Evolutionary conservation across 2,888 invertebrate species (phyloP), one percentile per base, ranked within the genome.

Genomic region (Dendrolimus pini): DNA sequence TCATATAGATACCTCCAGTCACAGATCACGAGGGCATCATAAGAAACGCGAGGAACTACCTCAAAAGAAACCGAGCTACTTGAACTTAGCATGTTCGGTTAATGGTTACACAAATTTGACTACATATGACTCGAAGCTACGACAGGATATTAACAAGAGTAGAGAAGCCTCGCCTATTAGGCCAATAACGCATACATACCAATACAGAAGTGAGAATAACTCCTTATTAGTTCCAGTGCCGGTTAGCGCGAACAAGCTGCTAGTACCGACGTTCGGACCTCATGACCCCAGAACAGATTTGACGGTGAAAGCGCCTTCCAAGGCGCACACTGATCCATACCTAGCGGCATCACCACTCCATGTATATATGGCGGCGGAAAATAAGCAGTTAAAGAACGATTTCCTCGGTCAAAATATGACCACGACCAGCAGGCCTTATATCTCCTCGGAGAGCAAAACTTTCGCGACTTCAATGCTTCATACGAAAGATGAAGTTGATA

Each of bases 21-120:
- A 89, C 57, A 75, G 89, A 62, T 88, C 88, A 0, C 70, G 89
- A 9, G 77, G 78, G 30, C 82, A 85, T 54, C 83, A 83, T 41
- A 90, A 88, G 57, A 89, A 89, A 63, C 69, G 84, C 6, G 88
- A 87, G 75, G 87, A 89, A 54, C 63, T 82, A 55, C 74, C 82
- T 9, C 89, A 89, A 13, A 95, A 96, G 78, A 94, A 96, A 75
- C 97, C 97, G 0, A 97, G 97, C 59, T 98, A 98, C 80, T 87
- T 98, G 59, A 96, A 96, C 72, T 88, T 98, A 62, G 97, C 97
- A 56, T 96, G 97, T 79, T 96, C 97, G 18, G 96, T 97, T 57
- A 97, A 96, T 85, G 97, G 97, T 6, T 98, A 98, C 79, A 95
- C 96, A 7, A 96, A 96, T 69, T 92, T 96, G 59, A 96, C 95